Base-by-base conservation (phyloP, 2,797 vertebrate genomes). In the Thalassophryne amazonica region DNA sequence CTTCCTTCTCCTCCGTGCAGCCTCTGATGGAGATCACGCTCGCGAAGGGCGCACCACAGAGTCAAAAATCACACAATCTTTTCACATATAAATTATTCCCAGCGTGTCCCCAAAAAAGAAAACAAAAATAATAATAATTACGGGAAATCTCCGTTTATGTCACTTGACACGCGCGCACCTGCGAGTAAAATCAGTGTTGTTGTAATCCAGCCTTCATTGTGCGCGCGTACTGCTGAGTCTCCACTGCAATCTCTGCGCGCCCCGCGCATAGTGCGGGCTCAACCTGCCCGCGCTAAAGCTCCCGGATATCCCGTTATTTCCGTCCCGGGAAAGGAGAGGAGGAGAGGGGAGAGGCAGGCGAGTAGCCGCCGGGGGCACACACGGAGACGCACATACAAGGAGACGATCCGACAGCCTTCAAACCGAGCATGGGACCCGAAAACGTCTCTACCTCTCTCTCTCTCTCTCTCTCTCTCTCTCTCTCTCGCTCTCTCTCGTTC, bases 191-290 rank as follows among this genome's bases (percentile, higher is more conserved):
- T 85, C 80, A 88, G 77, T 48, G 72, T 68, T 61, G 73, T 67
- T 86, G 80, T 87, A 90, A 90, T 91, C 90, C 89, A 90, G 69
- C 80, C 75, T 80, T 83, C 86, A 57, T 61, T 48, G 62, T 80
- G 69, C 50, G 77, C 60, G 76, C 36, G 53, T 50, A 28, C 54
- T 53, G 68, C 67, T 38, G 73, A 60, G 62, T 59, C 81, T 85
- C 79, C 83, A 57, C 70, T 65, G 76, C 80, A 77, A 81, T 78
- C 70, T 80, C 63, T 56, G 61, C 61, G 73, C 78, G 71, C 75
- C 65, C 84, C 73, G 73, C 63, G 70, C 80, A 81, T 76, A 14
- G 60, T 66, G 56, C 63, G 77, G 58, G 45, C 53, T 78, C 62
- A 35, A 63, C 32, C 72, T 49, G 77, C 77, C 64, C 71, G 70